phyloP scores from a whole-genome alignment of 2,888 invertebrate genomes.

The Acrocyrtus sp. region DNA sequence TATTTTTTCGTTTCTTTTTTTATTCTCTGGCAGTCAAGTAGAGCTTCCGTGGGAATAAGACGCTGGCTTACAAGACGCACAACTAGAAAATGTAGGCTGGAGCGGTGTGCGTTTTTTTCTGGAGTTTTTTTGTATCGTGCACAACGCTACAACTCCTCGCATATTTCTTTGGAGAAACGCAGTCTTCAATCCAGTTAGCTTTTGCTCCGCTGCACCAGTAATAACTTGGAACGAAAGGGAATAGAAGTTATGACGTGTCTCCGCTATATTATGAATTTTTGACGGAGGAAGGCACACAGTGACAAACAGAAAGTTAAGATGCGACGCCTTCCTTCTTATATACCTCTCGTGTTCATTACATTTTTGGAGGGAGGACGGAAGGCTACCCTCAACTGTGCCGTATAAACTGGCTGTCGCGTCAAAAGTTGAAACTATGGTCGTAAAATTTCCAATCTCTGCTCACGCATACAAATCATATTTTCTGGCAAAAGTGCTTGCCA shows the following conservation, averaged over 20 bases:
- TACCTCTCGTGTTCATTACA: too few species aligned
- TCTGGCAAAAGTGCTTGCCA: constrained; percentile 24
- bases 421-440: constrained; percentile 31
- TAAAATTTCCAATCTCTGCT: constrained; percentile 51
- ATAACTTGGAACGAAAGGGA: constrained; percentile 14
- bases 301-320: too few species aligned
- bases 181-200: constrained; percentile 28
- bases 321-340: too few species aligned
- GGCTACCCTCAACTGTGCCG: too few species aligned
- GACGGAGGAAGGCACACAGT: too few species aligned
- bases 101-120: too few species aligned
- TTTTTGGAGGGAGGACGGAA: too few species aligned
- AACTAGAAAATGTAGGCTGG: too few species aligned
- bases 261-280: too few species aligned
- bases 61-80: too few species aligned
- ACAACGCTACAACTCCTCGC: not conserved
- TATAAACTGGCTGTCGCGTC: constrained; percentile 26
- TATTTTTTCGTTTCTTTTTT: constrained; percentile 18
- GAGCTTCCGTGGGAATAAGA: constrained; percentile 21
- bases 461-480: constrained; percentile 38
- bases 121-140: constrained; percentile 33
- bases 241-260: constrained; percentile 6
- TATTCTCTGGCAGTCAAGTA: constrained; percentile 35
- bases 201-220: constrained; percentile 21
- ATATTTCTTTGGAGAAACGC: constrained; percentile 22